Conservation (phyloP, 2,888 invertebrate species). For the Lasioglossum marginatum region DNA sequence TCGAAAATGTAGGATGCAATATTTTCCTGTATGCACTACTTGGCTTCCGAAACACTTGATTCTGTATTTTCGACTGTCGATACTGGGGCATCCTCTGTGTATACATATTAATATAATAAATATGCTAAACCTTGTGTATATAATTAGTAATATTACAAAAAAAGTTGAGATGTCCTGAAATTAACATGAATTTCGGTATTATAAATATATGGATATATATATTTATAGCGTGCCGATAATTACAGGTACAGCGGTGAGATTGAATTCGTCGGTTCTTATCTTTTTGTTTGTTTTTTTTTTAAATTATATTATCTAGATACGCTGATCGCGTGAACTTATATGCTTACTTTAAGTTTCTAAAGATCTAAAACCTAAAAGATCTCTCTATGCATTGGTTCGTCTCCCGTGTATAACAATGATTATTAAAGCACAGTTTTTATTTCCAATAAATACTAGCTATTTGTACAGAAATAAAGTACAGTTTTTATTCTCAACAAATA, state of each 20-base stretch:
- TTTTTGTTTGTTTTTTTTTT: background rate
- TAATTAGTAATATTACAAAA: background rate
- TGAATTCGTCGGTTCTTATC: background rate
- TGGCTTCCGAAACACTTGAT: background rate
- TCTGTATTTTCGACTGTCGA: background rate
- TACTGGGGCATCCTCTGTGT: background rate
- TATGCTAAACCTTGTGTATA: background rate
- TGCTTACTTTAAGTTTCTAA: background rate
- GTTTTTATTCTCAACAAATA: slow-evolving; percentile 42
- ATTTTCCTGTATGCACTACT: background rate
- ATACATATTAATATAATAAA: background rate
- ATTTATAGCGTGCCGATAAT: background rate
- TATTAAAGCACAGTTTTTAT: slow-evolving; percentile 36
- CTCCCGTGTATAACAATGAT: slow-evolving; percentile 6
- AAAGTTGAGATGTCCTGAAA: background rate
- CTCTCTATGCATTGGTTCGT: background rate
- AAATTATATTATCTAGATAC: background rate
- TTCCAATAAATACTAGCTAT: slow-evolving; percentile 37
- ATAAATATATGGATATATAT: background rate
- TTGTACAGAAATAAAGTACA: slow-evolving; percentile 38
- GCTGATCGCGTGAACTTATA: background rate
- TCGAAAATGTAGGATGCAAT: background rate
- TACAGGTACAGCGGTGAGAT: background rate
- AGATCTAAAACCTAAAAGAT: no score
- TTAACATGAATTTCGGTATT: background rate